Evolutionary conservation across 1,140 invertebrate species (phyloP).

Genomic region (Brachionus plicatilis): DNA sequence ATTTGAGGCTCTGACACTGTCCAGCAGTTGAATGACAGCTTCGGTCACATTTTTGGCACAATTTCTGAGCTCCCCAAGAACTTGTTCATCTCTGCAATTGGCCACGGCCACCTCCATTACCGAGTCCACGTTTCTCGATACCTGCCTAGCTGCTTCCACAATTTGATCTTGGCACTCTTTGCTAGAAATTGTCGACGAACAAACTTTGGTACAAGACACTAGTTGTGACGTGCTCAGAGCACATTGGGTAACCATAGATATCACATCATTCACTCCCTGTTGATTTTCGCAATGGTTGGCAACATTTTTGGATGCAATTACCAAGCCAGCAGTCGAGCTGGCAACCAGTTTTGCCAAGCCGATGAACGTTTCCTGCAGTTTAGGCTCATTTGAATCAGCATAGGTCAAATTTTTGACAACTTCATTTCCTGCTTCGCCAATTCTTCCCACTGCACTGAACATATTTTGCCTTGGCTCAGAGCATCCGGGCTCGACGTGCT

Average conservation of each 20-base stretch:
- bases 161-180: constrained; percentile 88
- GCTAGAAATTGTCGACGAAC: constrained; percentile 70
- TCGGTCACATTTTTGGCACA: constrained; percentile 27
- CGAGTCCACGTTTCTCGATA: constrained; percentile 81
- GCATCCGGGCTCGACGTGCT: constrained; percentile 83
- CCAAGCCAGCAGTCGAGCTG: constrained; percentile 54
- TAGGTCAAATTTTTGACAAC: constrained; percentile 58
- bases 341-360: constrained; percentile 55
- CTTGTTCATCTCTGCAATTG: not conserved
- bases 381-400: not conserved
- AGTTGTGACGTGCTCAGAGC: constrained; percentile 93
- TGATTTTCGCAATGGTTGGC: constrained; percentile 71
- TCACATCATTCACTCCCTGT: constrained; percentile 71
- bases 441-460: constrained; percentile 82
- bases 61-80: not conserved
- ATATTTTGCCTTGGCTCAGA: constrained; percentile 87
- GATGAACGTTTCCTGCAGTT: constrained; percentile 49
- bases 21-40: not conserved
- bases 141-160: constrained; percentile 82
- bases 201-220: constrained; percentile 88
- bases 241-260: constrained; percentile 88
- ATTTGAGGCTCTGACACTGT: not conserved
- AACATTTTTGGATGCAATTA: constrained; percentile 58
- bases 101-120: constrained; percentile 76
- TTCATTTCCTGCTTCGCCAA: constrained; percentile 88